Evolutionary conservation across 1,140 invertebrate species (phyloP).

Genomic region (Drosophila auraria): DNA sequence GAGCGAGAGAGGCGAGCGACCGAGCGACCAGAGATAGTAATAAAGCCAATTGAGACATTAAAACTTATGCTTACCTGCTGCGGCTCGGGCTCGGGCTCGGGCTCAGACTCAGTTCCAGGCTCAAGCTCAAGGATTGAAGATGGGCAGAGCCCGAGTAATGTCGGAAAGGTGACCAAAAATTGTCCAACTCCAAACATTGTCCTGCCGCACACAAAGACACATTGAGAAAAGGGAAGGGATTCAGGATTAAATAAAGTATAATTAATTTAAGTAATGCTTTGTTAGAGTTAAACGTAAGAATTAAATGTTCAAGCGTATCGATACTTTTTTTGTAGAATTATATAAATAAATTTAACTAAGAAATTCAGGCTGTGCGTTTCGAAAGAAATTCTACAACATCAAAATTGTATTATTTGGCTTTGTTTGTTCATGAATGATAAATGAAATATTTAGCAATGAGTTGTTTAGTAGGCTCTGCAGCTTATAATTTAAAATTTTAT

Average conservation of each 20-base stretch:
- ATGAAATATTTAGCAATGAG: no score
- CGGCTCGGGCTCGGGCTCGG: slow-evolving; percentile 3
- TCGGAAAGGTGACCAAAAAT: slow-evolving; percentile 34
- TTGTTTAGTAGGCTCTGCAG: no score
- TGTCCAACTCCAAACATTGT: neutral
- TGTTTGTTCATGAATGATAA: no score
- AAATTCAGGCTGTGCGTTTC: no score
- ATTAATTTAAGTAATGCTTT: neutral
- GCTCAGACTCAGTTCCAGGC: neutral
- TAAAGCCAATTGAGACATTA: slow-evolving; percentile 63
- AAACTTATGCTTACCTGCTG: slow-evolving; percentile 54
- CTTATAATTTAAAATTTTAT: no score
- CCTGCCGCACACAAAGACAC: slow-evolving; percentile 1
- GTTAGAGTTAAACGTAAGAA: no score
- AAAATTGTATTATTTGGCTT: no score
- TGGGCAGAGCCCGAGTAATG: slow-evolving; percentile 9
- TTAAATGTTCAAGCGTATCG: no score
- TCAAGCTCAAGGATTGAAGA: slow-evolving; percentile 5
- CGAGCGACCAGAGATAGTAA: slow-evolving; percentile 12
- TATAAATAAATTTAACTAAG: no score
- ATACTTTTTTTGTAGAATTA: no score
- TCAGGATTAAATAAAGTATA: neutral
- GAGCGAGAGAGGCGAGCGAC: neutral
- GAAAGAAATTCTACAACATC: no score
- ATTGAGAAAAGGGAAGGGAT: neutral